These are phyloP conservation scores for Merops nubicus DNA, from an alignment of 2,113 vertebrate species.

Conservation along the genomic window DNA sequence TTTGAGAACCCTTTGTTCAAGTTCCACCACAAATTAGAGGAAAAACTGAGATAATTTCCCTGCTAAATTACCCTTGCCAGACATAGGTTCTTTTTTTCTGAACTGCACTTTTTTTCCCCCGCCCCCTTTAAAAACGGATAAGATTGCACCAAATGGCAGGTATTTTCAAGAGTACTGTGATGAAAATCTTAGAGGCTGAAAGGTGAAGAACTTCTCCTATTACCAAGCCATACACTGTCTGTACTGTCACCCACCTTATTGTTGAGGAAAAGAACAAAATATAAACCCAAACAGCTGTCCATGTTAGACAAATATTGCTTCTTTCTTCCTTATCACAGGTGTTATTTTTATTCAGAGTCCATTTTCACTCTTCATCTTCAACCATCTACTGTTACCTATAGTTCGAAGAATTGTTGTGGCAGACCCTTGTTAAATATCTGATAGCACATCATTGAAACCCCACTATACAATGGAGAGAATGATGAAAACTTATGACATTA, in stretches of 20 bases:
- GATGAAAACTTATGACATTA: neutral
- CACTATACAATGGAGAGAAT: neutral
- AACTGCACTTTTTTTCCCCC: neutral
- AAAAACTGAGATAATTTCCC: neutral
- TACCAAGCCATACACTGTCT: neutral
- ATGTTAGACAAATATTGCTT: neutral
- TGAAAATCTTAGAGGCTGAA: neutral
- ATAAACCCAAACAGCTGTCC: neutral
- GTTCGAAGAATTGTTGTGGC: neutral
- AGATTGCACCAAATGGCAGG: constrained; percentile 6
- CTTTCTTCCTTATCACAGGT: neutral
- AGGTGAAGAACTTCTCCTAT: too few species aligned
- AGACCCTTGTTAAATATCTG: neutral
- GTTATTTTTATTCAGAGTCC: neutral
- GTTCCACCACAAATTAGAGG: neutral
- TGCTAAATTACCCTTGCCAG: neutral
- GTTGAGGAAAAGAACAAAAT: neutral
- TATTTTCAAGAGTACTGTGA: neutral
- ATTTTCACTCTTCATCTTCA: neutral
- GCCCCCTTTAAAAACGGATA: neutral
- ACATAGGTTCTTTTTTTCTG: neutral
- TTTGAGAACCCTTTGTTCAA: neutral
- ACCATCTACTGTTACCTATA: neutral
- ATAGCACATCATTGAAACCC: neutral
- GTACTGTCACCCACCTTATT: neutral